Conservation (phyloP, 2,113 vertebrate genomes). For the Cettia cetti region DNA sequence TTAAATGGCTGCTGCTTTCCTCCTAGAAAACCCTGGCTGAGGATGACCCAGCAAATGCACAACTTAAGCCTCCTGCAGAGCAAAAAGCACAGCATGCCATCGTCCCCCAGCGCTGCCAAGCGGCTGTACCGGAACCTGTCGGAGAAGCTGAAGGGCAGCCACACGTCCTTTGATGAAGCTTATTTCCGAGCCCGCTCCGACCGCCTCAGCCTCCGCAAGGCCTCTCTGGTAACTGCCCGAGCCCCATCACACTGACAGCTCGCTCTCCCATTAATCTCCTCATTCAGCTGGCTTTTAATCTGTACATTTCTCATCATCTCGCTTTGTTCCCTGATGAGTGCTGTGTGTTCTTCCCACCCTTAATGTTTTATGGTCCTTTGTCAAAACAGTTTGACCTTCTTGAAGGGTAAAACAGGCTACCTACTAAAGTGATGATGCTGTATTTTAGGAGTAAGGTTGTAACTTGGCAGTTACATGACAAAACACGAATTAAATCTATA, state of each 20-base stretch:
- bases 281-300: background rate
- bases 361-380: background rate
- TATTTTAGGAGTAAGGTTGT: background rate
- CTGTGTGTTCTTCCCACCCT: fast-evolving
- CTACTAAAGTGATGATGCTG: background rate
- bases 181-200: constrained; percentile 88
- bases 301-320: background rate
- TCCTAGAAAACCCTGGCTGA: constrained; percentile 71
- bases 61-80: constrained; percentile 86
- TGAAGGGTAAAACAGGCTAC: background rate
- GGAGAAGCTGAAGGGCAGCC: constrained; percentile 91
- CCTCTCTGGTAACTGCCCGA: constrained; percentile 76
- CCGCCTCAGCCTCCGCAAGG: constrained; percentile 87
- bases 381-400: background rate
- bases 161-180: constrained; percentile 90
- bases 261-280: background rate
- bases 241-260: background rate
- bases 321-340: background rate
- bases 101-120: constrained; percentile 93
- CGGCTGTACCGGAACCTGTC: constrained; percentile 95
- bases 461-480: background rate
- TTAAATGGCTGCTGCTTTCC: background rate
- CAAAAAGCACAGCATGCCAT: constrained; percentile 82
- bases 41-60: constrained; percentile 96
- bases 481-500: background rate